Evolutionary conservation across 2,113 vertebrate genomes (phyloP), one percentile per base, ranked within the genome.

Genomic region (Taurulus bubalis): DNA sequence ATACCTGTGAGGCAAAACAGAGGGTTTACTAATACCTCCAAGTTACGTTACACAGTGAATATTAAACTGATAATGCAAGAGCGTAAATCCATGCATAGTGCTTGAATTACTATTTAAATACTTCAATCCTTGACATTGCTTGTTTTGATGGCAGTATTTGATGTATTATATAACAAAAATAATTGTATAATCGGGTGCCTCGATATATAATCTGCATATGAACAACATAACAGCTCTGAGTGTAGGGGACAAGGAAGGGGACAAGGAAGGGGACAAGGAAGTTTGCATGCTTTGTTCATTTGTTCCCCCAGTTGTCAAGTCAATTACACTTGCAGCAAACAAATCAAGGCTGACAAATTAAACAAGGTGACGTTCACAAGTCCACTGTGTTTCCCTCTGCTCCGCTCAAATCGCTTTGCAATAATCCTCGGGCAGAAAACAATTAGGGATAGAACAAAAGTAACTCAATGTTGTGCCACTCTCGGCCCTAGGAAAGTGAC

Each of bases 341-440:
- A 93, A 93, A 93, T 93, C 86, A 91, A 86, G 79, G 86, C 83
- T 65, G 87, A 91, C 86, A 91, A 93, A 92, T 91, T 76, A 87
- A 90, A 92, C 88, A 87, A 86, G 88, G 82, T 85, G 84, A 77
- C 71, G 81, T 79, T 79, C 67, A 34, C 26, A 30, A 64, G 72
- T 85, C 82, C 84, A 42, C 69, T 22, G 78, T 81, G 80, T 85
- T 88, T 86, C 71, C 69, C 71, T 58, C 64, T 7, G 67, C 60
- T 77, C 42, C 2, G 11, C 87, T 89, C 87, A 91, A 91, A 94
- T 91, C 73, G 73, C 89, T 87, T 71, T 80, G 82, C 86, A 91
- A 89, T 90, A 91, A 92, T 89, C 90, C 84, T 74, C 38, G 1
- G 88, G 90, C 87, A 75, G 77, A 88, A 92, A 93, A 92, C 90